A percentile compares a stretch with the other conserved stretches of the same genome.
Conservation (phyloP, 2,113 vertebrate species). For the Apus apus region DNA sequence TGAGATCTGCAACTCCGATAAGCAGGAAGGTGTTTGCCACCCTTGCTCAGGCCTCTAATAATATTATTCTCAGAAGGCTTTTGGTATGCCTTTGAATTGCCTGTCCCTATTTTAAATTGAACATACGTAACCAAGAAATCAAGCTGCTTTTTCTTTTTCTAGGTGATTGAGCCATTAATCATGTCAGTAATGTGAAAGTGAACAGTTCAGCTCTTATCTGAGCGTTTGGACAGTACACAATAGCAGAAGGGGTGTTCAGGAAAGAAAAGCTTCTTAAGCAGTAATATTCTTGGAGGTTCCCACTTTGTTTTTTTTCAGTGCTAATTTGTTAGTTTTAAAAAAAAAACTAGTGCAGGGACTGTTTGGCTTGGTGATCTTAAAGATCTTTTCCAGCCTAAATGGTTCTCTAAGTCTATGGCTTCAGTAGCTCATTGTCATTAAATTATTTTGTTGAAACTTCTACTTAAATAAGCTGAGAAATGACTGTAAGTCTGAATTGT, state of each 20-base stretch:
- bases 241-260: neutral
- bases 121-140: neutral
- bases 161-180: neutral
- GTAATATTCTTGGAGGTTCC: neutral
- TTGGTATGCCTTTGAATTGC: neutral
- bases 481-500: neutral
- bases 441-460: neutral
- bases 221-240: too few species aligned
- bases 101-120: neutral
- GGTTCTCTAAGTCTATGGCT: neutral
- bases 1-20: neutral
- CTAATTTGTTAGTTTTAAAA: neutral
- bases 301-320: neutral
- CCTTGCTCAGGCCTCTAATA: neutral
- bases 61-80: neutral
- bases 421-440: neutral
- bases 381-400: too few species aligned
- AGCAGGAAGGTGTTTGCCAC: too few species aligned
- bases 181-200: neutral
- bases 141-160: neutral
- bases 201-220: neutral
- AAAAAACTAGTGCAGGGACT: neutral
- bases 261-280: neutral
- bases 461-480: neutral
- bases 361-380: too few species aligned